Percentiles rank a stretch among this genome's conserved stretches.
These are phyloP conservation scores for Microcebus tavaratra DNA, from an alignment of 2,113 vertebrate species.

Conservation along the genomic window DNA sequence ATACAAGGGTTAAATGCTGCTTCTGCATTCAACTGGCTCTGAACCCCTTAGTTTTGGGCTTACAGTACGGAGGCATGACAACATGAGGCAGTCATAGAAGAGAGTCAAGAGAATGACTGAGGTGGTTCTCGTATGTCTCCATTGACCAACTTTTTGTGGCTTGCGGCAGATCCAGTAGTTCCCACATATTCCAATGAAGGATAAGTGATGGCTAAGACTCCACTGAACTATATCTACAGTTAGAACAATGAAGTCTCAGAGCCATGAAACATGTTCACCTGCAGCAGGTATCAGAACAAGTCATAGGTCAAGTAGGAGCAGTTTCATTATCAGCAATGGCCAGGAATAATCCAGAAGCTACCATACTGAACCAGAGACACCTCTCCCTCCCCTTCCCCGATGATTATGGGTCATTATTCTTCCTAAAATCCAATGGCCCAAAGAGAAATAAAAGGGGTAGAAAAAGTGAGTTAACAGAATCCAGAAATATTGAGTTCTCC, in stretches of 20 bases:
- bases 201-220: background rate
- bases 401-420: background rate
- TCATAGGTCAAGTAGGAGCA: background rate
- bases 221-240: background rate
- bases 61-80: background rate
- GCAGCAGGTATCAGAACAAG: background rate
- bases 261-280: background rate
- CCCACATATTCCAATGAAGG: background rate
- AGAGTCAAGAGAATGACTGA: background rate
- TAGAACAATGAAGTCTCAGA: background rate
- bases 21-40: background rate
- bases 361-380: fast-evolving
- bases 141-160: background rate
- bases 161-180: background rate
- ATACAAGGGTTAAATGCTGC: background rate
- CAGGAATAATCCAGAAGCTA: background rate
- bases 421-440: background rate
- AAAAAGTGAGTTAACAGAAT: background rate
- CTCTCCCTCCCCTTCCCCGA: fast-evolving
- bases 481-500: background rate
- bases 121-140: background rate
- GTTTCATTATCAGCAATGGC: background rate
- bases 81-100: background rate
- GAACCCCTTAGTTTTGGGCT: background rate
- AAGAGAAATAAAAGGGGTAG: background rate